phyloP scores from a whole-genome alignment of 2,797 vertebrate genomes.

The Phalloptychus januarius region DNA sequence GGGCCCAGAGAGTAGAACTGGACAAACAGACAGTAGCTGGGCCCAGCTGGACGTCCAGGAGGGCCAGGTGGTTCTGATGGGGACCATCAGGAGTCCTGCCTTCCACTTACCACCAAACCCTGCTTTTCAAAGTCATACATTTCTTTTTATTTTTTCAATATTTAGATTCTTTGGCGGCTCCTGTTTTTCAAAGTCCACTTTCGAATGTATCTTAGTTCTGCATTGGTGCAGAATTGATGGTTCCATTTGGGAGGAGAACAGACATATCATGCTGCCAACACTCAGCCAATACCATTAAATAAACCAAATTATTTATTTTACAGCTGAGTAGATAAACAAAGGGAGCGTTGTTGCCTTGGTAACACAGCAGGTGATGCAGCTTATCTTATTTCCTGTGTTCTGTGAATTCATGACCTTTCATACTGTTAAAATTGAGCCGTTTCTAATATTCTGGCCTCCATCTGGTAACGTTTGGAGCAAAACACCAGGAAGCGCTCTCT shows the following conservation, averaged over 20 bases:
- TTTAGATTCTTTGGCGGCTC: background rate
- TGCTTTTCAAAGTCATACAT: background rate
- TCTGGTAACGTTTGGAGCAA: slow-evolving; percentile 18
- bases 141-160: background rate
- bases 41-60: background rate
- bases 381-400: background rate
- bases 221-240: background rate
- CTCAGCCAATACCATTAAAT: slow-evolving; percentile 13
- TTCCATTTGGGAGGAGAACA: background rate
- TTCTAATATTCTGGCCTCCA: slow-evolving; percentile 5
- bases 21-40: slow-evolving; percentile 34
- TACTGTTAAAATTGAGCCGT: slow-evolving; percentile 2
- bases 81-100: slow-evolving; percentile 10
- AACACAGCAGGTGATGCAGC: slow-evolving; percentile 12
- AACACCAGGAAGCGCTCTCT: slow-evolving; percentile 1
- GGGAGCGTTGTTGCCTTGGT: slow-evolving; percentile 17
- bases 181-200: slow-evolving; percentile 25
- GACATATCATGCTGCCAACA: background rate
- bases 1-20: slow-evolving; percentile 48
- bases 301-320: slow-evolving; percentile 13
- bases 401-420: slow-evolving; percentile 43
- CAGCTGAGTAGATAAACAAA: slow-evolving; percentile 26
- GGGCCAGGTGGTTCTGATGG: background rate
- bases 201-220: slow-evolving; percentile 8
- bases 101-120: slow-evolving; percentile 9